Base-by-base conservation (phyloP, 2,888 invertebrate species). In the Slavum lentiscoides region DNA sequence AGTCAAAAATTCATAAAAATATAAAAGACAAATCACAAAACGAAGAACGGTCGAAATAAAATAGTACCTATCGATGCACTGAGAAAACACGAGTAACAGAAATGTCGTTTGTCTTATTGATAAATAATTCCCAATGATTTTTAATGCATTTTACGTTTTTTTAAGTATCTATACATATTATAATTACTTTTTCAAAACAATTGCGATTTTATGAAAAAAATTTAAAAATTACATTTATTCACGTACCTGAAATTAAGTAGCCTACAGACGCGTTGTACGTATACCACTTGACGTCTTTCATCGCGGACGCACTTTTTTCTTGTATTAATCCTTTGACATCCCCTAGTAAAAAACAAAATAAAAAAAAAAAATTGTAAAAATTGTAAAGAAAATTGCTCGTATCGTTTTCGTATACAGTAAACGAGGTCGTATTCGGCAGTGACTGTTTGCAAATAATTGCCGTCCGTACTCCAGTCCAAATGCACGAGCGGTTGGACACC, bases 271-370 rank as follows among this genome's bases (percentile, higher is more conserved):
- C 93, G 84, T 94, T 95, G 84, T 93, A 93, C 1, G 94, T 93
- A 83, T 93, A 90, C 95, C 95, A 96, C 87, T 94, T 94, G 2
- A 94, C 92, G 85, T 95, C 95, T 86, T 95, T 94, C 93, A 95
- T 94, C 5, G 94, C 93, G 83, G 94, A 90, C 4, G 94, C 94
- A 86, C 94, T 94, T 86, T 94, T 94, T 85, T 95, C 94, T 13
- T 94, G 93, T 2, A 94, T 92, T 74, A 95, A 87, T 0, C 94
- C 91, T 86, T 94, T 94, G n/a, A 95, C 92, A 85, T 95, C 95
- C 95, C 96, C 94, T 94, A 85, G 67, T n/a, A n/a, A n/a, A n/a
- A 89, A 83, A 70, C 2, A n/a, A 30, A 15, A 49, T n/a, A 6
- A 9, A n/a, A 30, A 8, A 53, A 21, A 8, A n/a, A 58, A n/a